Base-by-base conservation (phyloP, 23 tunicate species). In the Phallusia fumigata region DNA sequence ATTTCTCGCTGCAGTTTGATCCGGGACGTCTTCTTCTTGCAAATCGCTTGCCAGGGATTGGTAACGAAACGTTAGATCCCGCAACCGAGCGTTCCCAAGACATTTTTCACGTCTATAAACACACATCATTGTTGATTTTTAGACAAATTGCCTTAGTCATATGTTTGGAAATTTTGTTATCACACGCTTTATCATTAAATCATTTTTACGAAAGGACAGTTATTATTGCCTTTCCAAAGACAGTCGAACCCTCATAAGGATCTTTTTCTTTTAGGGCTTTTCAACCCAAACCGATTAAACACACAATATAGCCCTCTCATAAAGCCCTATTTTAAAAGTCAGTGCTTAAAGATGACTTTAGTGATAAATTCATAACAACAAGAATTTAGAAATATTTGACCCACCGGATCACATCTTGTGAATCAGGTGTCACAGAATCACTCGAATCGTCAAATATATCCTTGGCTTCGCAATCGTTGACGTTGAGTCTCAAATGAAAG, bases 41-140 rank as follows among this genome's bases (percentile, higher is more conserved):
- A 87, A 65, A 26, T 89, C 90, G 28, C 78, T 31, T 0, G 24
- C 26, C 6, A 87, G 40, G 52, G 53, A 65, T 35, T 92, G 76
- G 51, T 92, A 92, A 0, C 91, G 88, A 50, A 86, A 80, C 33
- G 84, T 80, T 16, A 92, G 79, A 32, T 92, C 97, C 0, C 91
- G 79, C 40, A 76, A 0, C 16, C 82, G 76, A 26, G 89, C 51
- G 74, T 85, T 81, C 13, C 32, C 40, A 10, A 19, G 32, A 34
- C 30, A 16, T 19, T 88, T 81, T 13, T 82, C 91, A 8, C 73
- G 84, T 65, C 84, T 81, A 36, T 5, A 81, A 65, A 5, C 30
- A 33, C 76, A 81, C 21, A 69, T 28, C 18, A 52, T 19, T 40
- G 47, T 40, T 40, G 10, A 40, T 40, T 10, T 3, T 40, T 40